These are phyloP conservation scores for Ostrea edulis DNA, from an alignment of 1,140 invertebrate genomes.

Conservation along the genomic window DNA sequence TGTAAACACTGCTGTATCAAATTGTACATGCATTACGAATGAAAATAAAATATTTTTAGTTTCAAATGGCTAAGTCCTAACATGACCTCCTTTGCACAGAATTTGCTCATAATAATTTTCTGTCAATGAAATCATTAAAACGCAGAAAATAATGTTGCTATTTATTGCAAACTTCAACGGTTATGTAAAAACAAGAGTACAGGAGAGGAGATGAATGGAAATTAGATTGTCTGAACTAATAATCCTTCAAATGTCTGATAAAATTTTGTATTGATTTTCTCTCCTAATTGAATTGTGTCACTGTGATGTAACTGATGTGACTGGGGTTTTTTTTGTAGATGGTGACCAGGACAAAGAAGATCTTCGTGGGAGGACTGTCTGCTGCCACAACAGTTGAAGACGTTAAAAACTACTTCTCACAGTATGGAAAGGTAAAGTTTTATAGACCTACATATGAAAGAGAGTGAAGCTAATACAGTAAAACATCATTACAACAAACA, in stretches of 20 bases:
- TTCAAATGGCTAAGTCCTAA: not conserved
- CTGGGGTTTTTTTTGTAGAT: constrained; percentile 85
- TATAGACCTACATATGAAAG: not conserved
- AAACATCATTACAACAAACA: too few relatives aligned
- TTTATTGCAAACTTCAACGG: not conserved
- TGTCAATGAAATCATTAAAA: not conserved
- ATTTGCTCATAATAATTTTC: not conserved
- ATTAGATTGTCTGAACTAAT: constrained; percentile 40
- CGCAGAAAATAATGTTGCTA: not conserved
- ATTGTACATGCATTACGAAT: not conserved
- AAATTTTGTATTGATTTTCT: constrained; percentile 25
- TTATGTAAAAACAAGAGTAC: constrained; percentile 17
- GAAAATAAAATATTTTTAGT: not conserved
- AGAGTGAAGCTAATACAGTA: not conserved
- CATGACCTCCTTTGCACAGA: not conserved
- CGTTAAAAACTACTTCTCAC: constrained; percentile 99
- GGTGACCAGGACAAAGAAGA: constrained; percentile 99
- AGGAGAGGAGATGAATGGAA: not conserved
- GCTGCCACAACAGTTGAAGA: constrained; percentile 99
- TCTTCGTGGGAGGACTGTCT: constrained; percentile 99
- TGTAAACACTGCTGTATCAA: not conserved
- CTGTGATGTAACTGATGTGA: constrained; percentile 44
- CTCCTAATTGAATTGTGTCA: not conserved
- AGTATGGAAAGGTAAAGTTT: constrained; percentile 97
- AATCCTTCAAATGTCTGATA: constrained; percentile 40